Base-by-base conservation (phyloP, 2,113 vertebrate species). In the Ciconia maguari region DNA sequence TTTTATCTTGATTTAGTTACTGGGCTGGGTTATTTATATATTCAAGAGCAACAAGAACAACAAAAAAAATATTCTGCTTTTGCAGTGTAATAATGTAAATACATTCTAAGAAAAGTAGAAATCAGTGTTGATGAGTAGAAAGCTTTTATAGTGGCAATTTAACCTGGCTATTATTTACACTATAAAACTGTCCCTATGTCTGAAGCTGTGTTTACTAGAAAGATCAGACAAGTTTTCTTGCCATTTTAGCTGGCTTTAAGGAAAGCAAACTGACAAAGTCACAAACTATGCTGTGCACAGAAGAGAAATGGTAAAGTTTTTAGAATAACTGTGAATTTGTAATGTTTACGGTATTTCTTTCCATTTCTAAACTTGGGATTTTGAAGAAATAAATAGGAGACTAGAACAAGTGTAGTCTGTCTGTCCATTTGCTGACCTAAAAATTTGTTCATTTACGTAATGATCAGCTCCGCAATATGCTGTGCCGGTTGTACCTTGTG, bases 1-100 rank as follows among this genome's bases (percentile, higher is more conserved):
- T 82, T 96, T 91, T 93, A 90, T 96, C 94, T 96, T 97, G 83
- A 97, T 97, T 97, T 97, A 97, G 87, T 58, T 96, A 81, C 77
- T 92, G 62, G 87, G 78, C 24, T 94, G 65, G 21, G 42, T 32
- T 82, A 58, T 94, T 90, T 78, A 65, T 58, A 83, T 55, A 83
- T 61, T 89, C 42, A 75, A 36, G 36, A 94, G 46, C 64, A 95
- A 75, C 7, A 93, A 77, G 57, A 87, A 83, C 42, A 46, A 94
- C 46, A 71, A 44, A 44, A 89, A 60, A 48, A 18, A 38, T 7
- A 58, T 27, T 58, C 61, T 84, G 18, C 55, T 92, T 94, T 91
- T 70, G 54, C 48, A 70, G 76, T 57, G 29, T 87, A 29, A 92
- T 70, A 80, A 89, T 87, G 79, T 51, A 93, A 96, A 94, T 70